Conservation (phyloP, 1,140 invertebrate species). For the Diorhabda carinulata region DNA sequence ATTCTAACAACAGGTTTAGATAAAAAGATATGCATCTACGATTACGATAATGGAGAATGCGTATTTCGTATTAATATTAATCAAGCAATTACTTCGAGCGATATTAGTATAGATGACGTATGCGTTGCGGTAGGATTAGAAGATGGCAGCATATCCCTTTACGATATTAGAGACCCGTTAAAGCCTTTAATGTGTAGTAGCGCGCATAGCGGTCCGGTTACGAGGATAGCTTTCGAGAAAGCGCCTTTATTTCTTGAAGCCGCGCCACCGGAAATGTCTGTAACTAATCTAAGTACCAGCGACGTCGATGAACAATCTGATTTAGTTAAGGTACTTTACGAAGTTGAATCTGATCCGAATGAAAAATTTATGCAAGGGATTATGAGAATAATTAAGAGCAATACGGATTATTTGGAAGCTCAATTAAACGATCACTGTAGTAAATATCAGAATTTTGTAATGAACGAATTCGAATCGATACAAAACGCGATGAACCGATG, state of each 20-base stretch:
- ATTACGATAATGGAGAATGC: slow-evolving; percentile 20
- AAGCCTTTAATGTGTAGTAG: slow-evolving; percentile 23
- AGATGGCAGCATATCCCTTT: slow-evolving; percentile 32
- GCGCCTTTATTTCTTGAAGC: background rate
- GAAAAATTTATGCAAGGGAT: slow-evolving; percentile 27
- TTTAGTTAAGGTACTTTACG: background rate
- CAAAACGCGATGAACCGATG: slow-evolving; percentile 19
- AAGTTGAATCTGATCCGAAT: slow-evolving; percentile 1
- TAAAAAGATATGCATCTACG: slow-evolving; percentile 33
- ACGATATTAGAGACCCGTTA: slow-evolving; percentile 29
- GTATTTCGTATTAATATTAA: slow-evolving; percentile 28
- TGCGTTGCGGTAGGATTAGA: slow-evolving; percentile 29
- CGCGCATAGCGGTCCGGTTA: slow-evolving; percentile 24
- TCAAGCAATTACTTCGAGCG: slow-evolving; percentile 25
- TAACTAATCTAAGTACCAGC: slow-evolving; percentile 14
- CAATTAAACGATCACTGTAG: slow-evolving; percentile 27
- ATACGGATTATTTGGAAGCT: slow-evolving; percentile 26
- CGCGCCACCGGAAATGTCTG: background rate
- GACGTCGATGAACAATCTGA: slow-evolving; percentile 10
- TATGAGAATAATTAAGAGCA: slow-evolving; percentile 21
- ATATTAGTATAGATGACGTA: slow-evolving; percentile 28
- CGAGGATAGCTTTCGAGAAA: slow-evolving; percentile 23
- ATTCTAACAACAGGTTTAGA: slow-evolving; percentile 29
- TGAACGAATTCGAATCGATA: slow-evolving; percentile 27
- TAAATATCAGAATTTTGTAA: slow-evolving; percentile 24